These are phyloP conservation scores for Nansenia antarctica DNA, from an alignment of 2,113 vertebrate species.

Conservation along the genomic window DNA sequence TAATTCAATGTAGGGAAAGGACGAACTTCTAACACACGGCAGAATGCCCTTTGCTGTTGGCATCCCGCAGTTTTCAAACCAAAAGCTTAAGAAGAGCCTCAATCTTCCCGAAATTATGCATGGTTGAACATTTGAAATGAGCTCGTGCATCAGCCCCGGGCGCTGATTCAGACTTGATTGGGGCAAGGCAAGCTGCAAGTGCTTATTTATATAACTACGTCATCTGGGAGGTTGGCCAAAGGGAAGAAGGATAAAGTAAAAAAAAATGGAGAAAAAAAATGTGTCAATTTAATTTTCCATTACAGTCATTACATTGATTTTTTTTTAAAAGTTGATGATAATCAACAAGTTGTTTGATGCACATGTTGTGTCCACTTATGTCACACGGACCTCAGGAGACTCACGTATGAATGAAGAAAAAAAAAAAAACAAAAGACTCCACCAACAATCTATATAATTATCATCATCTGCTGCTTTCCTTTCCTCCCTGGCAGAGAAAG, in stretches of 20 bases:
- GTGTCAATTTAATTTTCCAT: slow-evolving; percentile 74
- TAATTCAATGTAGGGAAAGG: slow-evolving; percentile 12
- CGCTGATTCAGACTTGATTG: slow-evolving; percentile 93
- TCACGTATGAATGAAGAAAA: slow-evolving; percentile 66
- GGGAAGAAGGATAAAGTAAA: slow-evolving; percentile 53
- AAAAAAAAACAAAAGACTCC: slow-evolving; percentile 79
- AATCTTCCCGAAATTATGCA: slow-evolving; percentile 92
- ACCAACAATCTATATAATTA: slow-evolving; percentile 98
- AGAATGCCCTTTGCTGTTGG: slow-evolving; percentile 40
- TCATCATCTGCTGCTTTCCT: slow-evolving; percentile 94
- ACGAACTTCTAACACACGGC: slow-evolving; percentile 44
- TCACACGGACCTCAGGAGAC: slow-evolving; percentile 53
- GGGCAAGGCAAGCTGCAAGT: slow-evolving; percentile 92
- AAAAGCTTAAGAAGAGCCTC: slow-evolving; percentile 81
- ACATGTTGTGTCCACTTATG: slow-evolving; percentile 71
- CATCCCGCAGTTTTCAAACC: slow-evolving; percentile 48
- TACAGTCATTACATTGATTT: slow-evolving; percentile 74
- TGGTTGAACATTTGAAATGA: slow-evolving; percentile 98
- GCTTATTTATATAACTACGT: slow-evolving; percentile 89
- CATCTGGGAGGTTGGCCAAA: slow-evolving; percentile 84
- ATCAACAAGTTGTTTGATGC: slow-evolving; percentile 88
- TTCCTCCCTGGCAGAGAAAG: slow-evolving; percentile 94
- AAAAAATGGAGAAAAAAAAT: slow-evolving; percentile 79
- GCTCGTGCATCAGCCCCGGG: slow-evolving; percentile 89
- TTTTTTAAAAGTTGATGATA: slow-evolving; percentile 75